Percentiles rank a stretch among this genome's conserved stretches.
These are phyloP conservation scores for Characodon lateralis DNA, from an alignment of 2,797 vertebrate species.

Conservation along the genomic window DNA sequence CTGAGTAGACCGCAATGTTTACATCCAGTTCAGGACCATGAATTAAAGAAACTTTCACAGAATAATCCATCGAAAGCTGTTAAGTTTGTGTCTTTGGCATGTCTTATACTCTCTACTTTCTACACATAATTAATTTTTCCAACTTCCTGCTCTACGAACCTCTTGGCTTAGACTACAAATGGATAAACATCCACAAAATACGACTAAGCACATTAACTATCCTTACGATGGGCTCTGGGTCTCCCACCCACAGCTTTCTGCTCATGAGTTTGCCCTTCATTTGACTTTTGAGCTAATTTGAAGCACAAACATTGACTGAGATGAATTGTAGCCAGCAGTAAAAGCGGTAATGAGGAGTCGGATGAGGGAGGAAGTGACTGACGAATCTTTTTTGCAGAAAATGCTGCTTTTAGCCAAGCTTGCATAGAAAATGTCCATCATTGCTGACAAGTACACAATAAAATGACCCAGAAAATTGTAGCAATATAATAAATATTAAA, in stretches of 20 bases:
- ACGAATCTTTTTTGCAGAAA: conserved; percentile 36
- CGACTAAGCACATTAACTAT: conserved; percentile 53
- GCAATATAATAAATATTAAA: conserved; percentile 10
- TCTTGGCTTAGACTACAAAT: conserved; percentile 41
- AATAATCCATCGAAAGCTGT: conserved; percentile 35
- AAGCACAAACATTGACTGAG: conserved; percentile 56
- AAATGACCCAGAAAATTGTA: conserved; percentile 9
- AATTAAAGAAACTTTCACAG: conserved; percentile 21
- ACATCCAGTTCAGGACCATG: conserved; percentile 2
- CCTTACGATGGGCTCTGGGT: conserved; percentile 33
- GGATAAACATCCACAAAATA: conserved; percentile 42
- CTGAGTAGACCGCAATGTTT: conserved; percentile 15
- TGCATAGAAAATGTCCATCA: conserved; percentile 14
- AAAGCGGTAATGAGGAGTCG: conserved; percentile 57
- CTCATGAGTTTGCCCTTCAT: conserved; percentile 65
- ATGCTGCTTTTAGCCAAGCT: conserved; percentile 20
- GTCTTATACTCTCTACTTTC: conserved; percentile 26
- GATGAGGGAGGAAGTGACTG: conserved; percentile 36
- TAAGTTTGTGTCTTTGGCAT: conserved; percentile 33
- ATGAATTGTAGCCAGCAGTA: conserved; percentile 50
- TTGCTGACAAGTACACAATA: conserved; percentile 10
- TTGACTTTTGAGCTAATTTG: conserved; percentile 69
- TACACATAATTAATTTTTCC: conserved; percentile 53
- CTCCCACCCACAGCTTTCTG: conserved; percentile 40
- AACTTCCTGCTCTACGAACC: conserved; percentile 31